phyloP scores from a whole-genome alignment of 30 jellyfish, hydroid and myxozoan species.

The Calvadosia cruxmelitensis region DNA sequence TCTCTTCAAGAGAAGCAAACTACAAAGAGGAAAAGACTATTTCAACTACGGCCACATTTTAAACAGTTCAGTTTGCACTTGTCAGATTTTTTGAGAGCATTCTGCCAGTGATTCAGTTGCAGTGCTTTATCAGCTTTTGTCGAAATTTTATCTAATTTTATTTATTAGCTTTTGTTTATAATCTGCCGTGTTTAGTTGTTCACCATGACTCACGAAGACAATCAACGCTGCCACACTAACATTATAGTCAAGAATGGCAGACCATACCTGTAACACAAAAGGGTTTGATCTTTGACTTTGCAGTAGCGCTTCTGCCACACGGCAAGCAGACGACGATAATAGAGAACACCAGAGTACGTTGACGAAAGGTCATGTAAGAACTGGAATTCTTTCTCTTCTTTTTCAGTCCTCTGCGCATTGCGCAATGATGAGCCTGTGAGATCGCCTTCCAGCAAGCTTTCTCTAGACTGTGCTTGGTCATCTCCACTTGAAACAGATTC shows the following conservation, averaged over 20 bases:
- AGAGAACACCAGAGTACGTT: constrained; percentile 69
- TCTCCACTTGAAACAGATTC: constrained; percentile 31
- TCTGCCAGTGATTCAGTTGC: too few species aligned
- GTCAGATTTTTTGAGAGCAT: too few species aligned
- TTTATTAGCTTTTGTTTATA: too few species aligned
- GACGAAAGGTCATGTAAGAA: constrained; percentile 80
- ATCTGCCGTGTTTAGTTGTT: too few species aligned
- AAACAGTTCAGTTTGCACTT: too few species aligned
- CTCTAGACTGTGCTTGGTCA: not conserved
- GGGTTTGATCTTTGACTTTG: constrained; percentile 55
- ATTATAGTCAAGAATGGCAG: not conserved
- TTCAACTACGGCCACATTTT: too few species aligned
- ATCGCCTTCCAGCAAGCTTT: not conserved
- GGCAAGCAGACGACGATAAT: constrained; percentile 74
- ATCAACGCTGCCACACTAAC: not conserved
- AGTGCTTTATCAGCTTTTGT: too few species aligned
- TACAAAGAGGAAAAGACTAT: too few species aligned
- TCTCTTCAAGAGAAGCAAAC: too few species aligned
- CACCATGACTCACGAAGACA: not conserved
- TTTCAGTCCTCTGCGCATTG: not conserved
- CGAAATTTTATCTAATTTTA: too few species aligned
- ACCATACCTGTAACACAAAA: constrained; percentile 58
- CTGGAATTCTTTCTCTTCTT: constrained; percentile 33
- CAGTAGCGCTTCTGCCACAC: constrained; percentile 95
- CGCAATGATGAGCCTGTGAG: not conserved